Evolutionary conservation across 2,888 invertebrate genomes (phyloP).

Genomic region (Thelaira solivaga): DNA sequence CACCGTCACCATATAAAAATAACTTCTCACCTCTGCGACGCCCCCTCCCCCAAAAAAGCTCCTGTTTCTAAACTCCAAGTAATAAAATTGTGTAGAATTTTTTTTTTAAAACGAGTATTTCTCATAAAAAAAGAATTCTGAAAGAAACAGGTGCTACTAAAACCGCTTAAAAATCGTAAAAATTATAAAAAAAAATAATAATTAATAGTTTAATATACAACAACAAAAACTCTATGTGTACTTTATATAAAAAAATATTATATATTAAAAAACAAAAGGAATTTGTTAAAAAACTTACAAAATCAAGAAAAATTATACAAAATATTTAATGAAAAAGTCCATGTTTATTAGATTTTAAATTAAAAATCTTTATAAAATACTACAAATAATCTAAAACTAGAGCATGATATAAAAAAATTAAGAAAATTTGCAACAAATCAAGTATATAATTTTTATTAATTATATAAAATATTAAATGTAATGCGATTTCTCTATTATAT

Average conservation of each 20-base stretch:
- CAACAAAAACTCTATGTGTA: slow-evolving; percentile 42
- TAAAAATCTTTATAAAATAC: slow-evolving; percentile 39
- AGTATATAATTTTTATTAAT: slow-evolving; percentile 50
- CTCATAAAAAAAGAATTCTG: not conserved
- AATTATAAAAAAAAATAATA: not conserved
- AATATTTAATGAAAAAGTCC: slow-evolving; percentile 45
- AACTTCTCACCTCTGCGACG: no score
- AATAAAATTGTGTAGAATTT: no score
- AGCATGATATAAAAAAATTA: slow-evolving; percentile 10
- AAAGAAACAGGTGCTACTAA: not conserved
- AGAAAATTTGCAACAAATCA: slow-evolving; percentile 37
- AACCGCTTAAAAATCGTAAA: slow-evolving; percentile 12
- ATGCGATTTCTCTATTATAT: slow-evolving; percentile 60
- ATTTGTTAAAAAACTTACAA: slow-evolving; percentile 24
- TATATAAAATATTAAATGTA: slow-evolving; percentile 54
- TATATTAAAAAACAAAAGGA: slow-evolving; percentile 27
- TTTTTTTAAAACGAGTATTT: not conserved
- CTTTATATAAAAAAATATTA: slow-evolving; percentile 32
- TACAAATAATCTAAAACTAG: slow-evolving; percentile 11
- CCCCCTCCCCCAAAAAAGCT: no score
- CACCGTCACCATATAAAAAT: no score
- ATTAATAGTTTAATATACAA: slow-evolving; percentile 22
- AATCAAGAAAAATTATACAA: slow-evolving; percentile 15
- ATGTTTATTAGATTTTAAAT: slow-evolving; percentile 57
- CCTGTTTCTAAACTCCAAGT: no score